Conservation (phyloP, 1,140 invertebrate species). For the Drosophila pectinifera region DNA sequence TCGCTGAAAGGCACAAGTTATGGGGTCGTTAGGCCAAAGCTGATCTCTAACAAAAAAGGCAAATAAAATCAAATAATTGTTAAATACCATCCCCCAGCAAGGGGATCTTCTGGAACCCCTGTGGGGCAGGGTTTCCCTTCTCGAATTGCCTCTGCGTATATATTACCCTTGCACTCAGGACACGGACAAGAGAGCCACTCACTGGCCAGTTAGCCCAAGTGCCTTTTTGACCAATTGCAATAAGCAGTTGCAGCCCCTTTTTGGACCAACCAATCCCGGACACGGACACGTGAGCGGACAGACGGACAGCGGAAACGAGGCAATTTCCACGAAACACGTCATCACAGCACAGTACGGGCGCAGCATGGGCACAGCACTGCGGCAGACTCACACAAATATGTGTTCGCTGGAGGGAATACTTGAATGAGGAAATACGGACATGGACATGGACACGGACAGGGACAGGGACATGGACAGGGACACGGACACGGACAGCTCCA, state of each 20-base stretch:
- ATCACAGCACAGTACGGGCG: slow-evolving; percentile 25
- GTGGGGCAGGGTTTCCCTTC: too few relatives aligned
- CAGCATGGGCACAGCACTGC: slow-evolving; percentile 54
- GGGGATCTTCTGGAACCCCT: too few relatives aligned
- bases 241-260: slow-evolving; percentile 42
- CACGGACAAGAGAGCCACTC: neutral
- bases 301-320: slow-evolving; percentile 34
- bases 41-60: too few relatives aligned
- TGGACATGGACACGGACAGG: slow-evolving; percentile 8
- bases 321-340: slow-evolving; percentile 73
- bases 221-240: neutral
- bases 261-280: slow-evolving; percentile 38
- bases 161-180: too few relatives aligned
- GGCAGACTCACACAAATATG: slow-evolving; percentile 51
- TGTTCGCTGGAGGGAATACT: neutral
- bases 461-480: slow-evolving; percentile 37
- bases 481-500: slow-evolving; percentile 60
- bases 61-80: too few relatives aligned
- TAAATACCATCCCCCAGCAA: too few relatives aligned
- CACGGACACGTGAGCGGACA: neutral
- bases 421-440: slow-evolving; percentile 16
- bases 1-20: slow-evolving; percentile 89
- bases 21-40: too few relatives aligned
- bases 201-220: slow-evolving; percentile 37
- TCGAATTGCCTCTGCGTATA: too few relatives aligned